Evolutionary conservation across 2,888 invertebrate genomes (phyloP).

Genomic region (Pachliopta kotzebuea): DNA sequence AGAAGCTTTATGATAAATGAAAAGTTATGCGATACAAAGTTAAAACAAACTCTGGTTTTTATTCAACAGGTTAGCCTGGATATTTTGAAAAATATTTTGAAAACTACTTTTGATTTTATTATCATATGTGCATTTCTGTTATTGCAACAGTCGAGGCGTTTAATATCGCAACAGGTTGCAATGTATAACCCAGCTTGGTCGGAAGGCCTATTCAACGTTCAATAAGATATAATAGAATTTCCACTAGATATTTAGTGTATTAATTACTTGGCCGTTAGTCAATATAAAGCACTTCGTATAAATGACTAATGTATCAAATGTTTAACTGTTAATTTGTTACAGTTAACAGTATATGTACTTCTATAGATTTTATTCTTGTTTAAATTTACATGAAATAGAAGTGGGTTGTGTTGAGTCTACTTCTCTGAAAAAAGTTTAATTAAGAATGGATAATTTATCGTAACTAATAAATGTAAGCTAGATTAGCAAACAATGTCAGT

Average conservation of each 20-base stretch:
- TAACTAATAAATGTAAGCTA: neutral
- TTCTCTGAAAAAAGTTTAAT: neutral
- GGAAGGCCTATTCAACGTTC: neutral
- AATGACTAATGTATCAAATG: neutral
- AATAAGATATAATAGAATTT: slow-evolving; percentile 1
- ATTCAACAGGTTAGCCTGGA: no score
- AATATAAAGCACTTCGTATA: neutral
- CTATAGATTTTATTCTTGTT: no score
- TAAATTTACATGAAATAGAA: no score
- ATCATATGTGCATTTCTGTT: neutral
- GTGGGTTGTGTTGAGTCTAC: neutral
- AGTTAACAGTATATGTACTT: no score
- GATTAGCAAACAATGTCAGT: neutral
- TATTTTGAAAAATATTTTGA: no score
- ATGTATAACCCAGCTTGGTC: slow-evolving; percentile 2
- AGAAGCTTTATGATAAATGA: no score
- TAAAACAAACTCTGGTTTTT: no score
- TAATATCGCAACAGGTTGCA: slow-evolving; percentile 8
- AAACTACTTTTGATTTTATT: no score
- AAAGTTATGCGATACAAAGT: no score
- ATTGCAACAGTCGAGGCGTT: neutral
- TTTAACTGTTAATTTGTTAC: neutral
- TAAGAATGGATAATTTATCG: neutral
- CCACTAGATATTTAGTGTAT: slow-evolving; percentile 14
- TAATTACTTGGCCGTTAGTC: slow-evolving; percentile 3